Percentiles rank a stretch among this genome's conserved stretches.
phyloP scores from a whole-genome alignment of 2,797 vertebrate genomes.

The Lepus oiostolus region DNA sequence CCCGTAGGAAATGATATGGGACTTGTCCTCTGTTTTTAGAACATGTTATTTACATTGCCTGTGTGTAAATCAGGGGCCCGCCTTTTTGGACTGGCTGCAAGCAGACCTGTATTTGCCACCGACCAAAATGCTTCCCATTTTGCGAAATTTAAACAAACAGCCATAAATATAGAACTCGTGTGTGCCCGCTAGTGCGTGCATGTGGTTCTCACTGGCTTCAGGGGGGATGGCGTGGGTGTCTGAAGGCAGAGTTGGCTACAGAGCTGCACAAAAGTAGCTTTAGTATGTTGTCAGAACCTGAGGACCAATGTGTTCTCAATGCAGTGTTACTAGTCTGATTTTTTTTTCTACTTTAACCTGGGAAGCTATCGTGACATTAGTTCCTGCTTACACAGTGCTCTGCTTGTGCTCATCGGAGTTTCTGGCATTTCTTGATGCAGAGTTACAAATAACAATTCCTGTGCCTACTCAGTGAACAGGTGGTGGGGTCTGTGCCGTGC shows the following conservation, averaged over 20 bases:
- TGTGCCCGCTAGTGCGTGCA: neutral
- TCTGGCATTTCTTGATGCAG: neutral
- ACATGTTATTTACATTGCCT: slow-evolving; percentile 60
- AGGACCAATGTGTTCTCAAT: slow-evolving; percentile 76
- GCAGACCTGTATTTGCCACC: slow-evolving; percentile 60
- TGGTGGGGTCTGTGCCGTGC: neutral
- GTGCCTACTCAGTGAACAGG: neutral
- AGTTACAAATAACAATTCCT: neutral
- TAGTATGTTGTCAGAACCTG: slow-evolving; percentile 70
- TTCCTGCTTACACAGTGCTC: slow-evolving; percentile 19
- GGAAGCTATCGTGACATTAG: slow-evolving; percentile 48
- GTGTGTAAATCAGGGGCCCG: neutral
- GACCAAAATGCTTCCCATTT: slow-evolving; percentile 63
- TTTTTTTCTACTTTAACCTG: slow-evolving; percentile 14
- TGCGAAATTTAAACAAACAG: slow-evolving; percentile 71
- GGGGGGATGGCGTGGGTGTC: slow-evolving; percentile 15
- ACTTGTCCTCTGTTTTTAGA: slow-evolving; percentile 59
- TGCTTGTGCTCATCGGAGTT: neutral
- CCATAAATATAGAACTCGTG: slow-evolving; percentile 55
- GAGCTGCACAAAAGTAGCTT: slow-evolving; percentile 39
- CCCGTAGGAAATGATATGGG: slow-evolving; percentile 13
- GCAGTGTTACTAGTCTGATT: neutral
- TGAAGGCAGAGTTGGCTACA: slow-evolving; percentile 58
- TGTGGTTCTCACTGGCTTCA: slow-evolving; percentile 6
- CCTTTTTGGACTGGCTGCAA: slow-evolving; percentile 48